Evolutionary conservation across 2,888 invertebrate species (phyloP), one percentile per base, ranked within the genome.

Genomic region (Octonoba sinensis): DNA sequence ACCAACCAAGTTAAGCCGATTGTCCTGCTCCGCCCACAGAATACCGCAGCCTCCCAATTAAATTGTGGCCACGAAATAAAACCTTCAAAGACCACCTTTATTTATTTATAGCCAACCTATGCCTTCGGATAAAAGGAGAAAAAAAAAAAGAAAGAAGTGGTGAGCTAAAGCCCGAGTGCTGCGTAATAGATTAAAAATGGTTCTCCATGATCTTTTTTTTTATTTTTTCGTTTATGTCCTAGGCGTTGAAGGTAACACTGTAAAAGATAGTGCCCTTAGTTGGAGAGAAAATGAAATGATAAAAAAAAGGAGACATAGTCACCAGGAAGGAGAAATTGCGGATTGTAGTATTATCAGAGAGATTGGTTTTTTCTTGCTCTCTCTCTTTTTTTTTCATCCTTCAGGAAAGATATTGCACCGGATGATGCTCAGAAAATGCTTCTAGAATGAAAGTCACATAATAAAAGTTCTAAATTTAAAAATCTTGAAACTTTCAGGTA

Each of bases 111-210:
- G 49, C 66, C 59, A 47, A 62, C 62, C 44, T 62, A 62, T 62
- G 18, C 44, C 36, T 36, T 36, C 36, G 36, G 36, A 36, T 36
- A 2, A 36, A 36, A 11, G 51, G 51, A 46, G 49, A 24, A 65
- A 54, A 71, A 49, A 71, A 24, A n/a, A n/a, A n/a, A n/a, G n/a
- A n/a, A n/a, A n/a, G n/a, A n/a, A 49, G 44, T 22, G 22, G 49
- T 54, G 65, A 77, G 64, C 47, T 78, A 78, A 78, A 78, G 71
- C 77, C 71, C 6, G 62, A 49, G 59, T 46, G 62, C 71, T 16
- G 51, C 49, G 69, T 79, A 72, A 79, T 79, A 73, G 78, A 79
- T 79, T 79, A 79, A 79, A 79, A 79, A 66, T 72, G 78, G 59
- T 66, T 27, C 22, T 4, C 51, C 16, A 51, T 51, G n/a, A 54